These are phyloP conservation scores for Rhagium mordax DNA, from an alignment of 2,888 invertebrate species.

Conservation along the genomic window DNA sequence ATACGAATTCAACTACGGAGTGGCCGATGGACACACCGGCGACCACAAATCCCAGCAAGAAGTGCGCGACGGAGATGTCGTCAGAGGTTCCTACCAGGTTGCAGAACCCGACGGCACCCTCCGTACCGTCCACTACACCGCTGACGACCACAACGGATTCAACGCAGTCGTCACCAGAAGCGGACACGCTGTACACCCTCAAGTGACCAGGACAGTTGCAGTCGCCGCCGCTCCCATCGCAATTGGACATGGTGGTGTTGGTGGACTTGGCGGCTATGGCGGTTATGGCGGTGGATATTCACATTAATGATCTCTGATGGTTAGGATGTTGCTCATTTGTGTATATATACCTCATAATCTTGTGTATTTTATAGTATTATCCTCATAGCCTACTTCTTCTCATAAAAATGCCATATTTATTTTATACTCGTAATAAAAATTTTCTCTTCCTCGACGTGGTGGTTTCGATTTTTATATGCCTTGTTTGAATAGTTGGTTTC, in stretches of 20 bases:
- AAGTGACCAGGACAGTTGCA: constrained; percentile 30
- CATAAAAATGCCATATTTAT: constrained; percentile 50
- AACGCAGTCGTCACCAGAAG: constrained; percentile 80
- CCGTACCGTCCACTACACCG: constrained; percentile 76
- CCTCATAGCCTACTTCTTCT: constrained; percentile 42
- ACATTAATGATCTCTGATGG: constrained; percentile 38
- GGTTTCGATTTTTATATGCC: background rate
- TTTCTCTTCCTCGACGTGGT: constrained; percentile 39
- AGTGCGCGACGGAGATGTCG: constrained; percentile 75
- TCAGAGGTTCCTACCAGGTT: constrained; percentile 74
- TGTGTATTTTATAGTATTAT: constrained; percentile 42
- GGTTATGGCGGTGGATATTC: constrained; percentile 35
- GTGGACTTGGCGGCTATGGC: constrained; percentile 34
- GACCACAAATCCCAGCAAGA: constrained; percentile 71
- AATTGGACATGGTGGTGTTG: constrained; percentile 36
- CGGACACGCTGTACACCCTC: constrained; percentile 70
- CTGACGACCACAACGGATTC: constrained; percentile 81
- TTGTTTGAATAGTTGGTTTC: background rate
- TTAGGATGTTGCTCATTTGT: constrained; percentile 46
- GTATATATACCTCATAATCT: constrained; percentile 52
- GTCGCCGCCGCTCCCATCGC: constrained; percentile 44
- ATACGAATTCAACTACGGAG: constrained; percentile 78
- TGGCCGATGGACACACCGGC: constrained; percentile 77
- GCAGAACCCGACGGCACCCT: constrained; percentile 70
- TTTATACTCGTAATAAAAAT: constrained; percentile 48